phyloP scores from a whole-genome alignment of 2,797 vertebrate genomes.

The Chromis chromis region DNA sequence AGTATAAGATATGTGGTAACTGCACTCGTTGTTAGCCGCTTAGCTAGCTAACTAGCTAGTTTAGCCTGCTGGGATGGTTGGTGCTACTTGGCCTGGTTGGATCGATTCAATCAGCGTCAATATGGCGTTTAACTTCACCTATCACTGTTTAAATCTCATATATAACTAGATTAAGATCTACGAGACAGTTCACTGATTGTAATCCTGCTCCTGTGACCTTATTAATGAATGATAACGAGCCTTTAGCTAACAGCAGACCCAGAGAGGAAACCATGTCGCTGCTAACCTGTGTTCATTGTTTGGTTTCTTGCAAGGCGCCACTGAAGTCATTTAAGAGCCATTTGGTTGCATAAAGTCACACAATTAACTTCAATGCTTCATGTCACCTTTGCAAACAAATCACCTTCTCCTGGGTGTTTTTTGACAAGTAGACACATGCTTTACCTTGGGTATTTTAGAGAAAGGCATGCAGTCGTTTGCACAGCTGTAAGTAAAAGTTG shows the following conservation, averaged over 20 bases:
- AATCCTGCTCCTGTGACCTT: accelerated
- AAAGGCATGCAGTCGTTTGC: background rate
- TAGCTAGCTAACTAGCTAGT: constrained; percentile 55
- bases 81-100: constrained; percentile 18
- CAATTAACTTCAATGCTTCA: accelerated
- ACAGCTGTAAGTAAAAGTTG: no score
- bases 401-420: accelerated
- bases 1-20: background rate
- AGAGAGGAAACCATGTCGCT: background rate
- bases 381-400: background rate
- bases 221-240: accelerated
- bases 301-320: constrained; percentile 53
- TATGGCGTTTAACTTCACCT: background rate
- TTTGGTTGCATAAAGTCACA: background rate
- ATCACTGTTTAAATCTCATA: background rate
- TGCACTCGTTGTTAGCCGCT: constrained; percentile 46
- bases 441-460: background rate
- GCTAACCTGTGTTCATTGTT: constrained; percentile 54
- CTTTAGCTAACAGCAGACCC: background rate
- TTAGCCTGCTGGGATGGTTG: constrained; percentile 24
- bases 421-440: background rate
- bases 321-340: background rate
- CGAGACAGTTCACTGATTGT: no score
- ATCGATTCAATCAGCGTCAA: background rate
- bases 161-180: accelerated